Percentiles rank a stretch among this genome's conserved stretches.
These are phyloP conservation scores for Hippolais icterina DNA, from an alignment of 2,113 vertebrate genomes.

Conservation along the genomic window DNA sequence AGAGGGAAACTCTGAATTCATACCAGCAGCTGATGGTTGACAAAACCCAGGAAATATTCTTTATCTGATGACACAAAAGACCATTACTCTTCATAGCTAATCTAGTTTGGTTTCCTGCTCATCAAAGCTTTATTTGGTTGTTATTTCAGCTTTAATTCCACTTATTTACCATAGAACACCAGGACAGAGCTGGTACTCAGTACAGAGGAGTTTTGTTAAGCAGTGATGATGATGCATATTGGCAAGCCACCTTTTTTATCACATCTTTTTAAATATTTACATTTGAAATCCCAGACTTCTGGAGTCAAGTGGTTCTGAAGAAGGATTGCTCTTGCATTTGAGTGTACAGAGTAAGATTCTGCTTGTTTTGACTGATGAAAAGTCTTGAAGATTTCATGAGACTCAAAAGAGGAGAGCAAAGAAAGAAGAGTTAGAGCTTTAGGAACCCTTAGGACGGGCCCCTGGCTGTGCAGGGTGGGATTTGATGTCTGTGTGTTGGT, in stretches of 20 bases:
- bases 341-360: neutral
- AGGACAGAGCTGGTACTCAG: neutral
- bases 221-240: neutral
- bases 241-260: neutral
- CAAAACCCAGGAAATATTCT: neutral
- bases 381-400: neutral
- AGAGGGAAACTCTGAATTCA: neutral
- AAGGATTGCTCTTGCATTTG: neutral
- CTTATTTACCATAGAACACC: neutral
- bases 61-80: neutral
- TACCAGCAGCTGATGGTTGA: neutral
- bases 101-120: neutral
- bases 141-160: neutral
- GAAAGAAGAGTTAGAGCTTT: neutral
- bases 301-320: neutral
- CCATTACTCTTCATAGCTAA: neutral
- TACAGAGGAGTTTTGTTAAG: neutral
- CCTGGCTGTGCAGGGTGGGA: neutral
- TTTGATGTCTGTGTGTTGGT: neutral
- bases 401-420: neutral
- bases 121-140: neutral
- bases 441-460: neutral
- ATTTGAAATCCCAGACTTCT: neutral
- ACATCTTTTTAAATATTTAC: neutral
- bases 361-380: neutral